These are phyloP conservation scores for Whitmania pigra DNA, from an alignment of 1,140 invertebrate species.

Conservation along the genomic window DNA sequence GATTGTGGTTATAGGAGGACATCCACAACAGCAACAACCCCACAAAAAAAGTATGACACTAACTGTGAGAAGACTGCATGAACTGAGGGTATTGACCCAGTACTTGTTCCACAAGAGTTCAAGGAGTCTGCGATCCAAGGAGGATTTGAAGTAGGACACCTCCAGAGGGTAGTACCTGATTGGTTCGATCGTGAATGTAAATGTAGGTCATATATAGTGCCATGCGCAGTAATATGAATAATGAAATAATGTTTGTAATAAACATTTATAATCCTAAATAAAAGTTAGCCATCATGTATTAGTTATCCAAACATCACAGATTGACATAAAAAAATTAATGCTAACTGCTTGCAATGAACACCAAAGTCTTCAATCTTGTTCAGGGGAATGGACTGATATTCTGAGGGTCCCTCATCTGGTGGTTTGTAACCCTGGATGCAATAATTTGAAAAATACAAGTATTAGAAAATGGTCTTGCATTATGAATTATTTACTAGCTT, in stretches of 20 bases:
- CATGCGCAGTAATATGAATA: too few relatives aligned
- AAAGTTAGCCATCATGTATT: too few relatives aligned
- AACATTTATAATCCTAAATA: too few relatives aligned
- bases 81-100: conserved; percentile 95
- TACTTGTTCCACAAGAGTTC: conserved; percentile 98
- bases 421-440: conserved; percentile 77
- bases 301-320: background rate
- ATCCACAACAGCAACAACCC: too few relatives aligned
- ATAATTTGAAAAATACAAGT: conserved; percentile 17
- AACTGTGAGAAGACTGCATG: conserved; percentile 79
- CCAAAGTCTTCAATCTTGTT: conserved; percentile 99
- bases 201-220: background rate
- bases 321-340: background rate
- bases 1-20: too few relatives aligned
- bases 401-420: conserved; percentile 92
- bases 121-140: conserved; percentile 73
- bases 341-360: conserved; percentile 81
- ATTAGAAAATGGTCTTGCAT: background rate
- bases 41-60: conserved; percentile 26
- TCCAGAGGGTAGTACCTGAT: conserved; percentile 82
- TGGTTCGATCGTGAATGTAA: background rate
- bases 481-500: background rate
- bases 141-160: conserved; percentile 95
- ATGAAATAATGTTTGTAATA: too few relatives aligned
- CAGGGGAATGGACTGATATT: conserved; percentile 96